These are phyloP conservation scores for Buteo buteo DNA, from an alignment of 2,113 vertebrate genomes.

Conservation along the genomic window DNA sequence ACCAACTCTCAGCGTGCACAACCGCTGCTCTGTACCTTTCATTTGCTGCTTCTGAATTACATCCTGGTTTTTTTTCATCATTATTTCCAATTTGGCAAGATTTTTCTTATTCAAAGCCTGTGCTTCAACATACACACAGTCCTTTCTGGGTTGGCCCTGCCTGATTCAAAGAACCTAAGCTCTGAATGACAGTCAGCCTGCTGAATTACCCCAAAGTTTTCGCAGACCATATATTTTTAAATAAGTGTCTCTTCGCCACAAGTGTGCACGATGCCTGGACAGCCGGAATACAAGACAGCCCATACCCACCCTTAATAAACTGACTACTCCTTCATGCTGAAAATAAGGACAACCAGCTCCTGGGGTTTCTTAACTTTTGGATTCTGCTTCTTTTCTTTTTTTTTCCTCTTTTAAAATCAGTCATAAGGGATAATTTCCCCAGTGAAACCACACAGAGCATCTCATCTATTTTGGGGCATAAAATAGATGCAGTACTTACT, in stretches of 20 bases:
- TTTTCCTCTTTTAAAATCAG: not conserved
- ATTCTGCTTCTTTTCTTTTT: not conserved
- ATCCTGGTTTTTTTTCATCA: too few species aligned
- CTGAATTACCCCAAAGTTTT: not conserved
- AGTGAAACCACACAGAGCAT: not conserved
- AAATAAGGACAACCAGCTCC: not conserved
- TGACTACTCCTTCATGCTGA: not conserved
- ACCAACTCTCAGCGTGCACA: not conserved
- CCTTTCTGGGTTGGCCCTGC: not conserved
- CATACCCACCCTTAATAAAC: not conserved
- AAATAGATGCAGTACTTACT: not conserved
- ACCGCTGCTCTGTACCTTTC: not conserved
- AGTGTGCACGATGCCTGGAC: fast-evolving
- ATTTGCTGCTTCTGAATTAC: not conserved
- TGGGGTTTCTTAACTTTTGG: not conserved
- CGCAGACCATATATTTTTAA: not conserved
- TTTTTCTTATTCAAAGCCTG: not conserved
- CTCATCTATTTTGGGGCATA: not conserved
- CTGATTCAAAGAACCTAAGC: not conserved
- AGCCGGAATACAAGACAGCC: not conserved
- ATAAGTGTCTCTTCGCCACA: not conserved
- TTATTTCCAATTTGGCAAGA: not conserved
- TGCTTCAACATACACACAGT: not conserved
- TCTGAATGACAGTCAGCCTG: not conserved
- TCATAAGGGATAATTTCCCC: not conserved